These are phyloP conservation scores for Dasysyrphus albostriatus DNA, from an alignment of 2,888 invertebrate species.

Conservation along the genomic window DNA sequence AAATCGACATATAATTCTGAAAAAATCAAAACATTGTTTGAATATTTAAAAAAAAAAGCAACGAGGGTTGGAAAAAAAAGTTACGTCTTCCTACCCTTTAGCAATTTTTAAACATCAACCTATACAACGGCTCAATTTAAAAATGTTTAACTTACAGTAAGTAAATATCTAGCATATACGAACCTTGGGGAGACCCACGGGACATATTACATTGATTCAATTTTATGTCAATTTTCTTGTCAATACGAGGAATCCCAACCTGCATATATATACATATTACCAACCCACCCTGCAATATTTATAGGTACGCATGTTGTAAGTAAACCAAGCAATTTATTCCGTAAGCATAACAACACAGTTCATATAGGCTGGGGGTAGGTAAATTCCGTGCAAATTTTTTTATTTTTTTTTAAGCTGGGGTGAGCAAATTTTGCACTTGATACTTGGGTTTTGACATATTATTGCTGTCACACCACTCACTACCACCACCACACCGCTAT, in stretches of 20 bases:
- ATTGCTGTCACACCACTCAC: constrained; percentile 15
- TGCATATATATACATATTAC: constrained; percentile 2
- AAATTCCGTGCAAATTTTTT: constrained; percentile 64
- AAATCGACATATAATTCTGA: constrained; percentile 31
- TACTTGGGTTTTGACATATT: constrained; percentile 52
- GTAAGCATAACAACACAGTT: constrained; percentile 68
- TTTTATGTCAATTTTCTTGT: constrained; percentile 84
- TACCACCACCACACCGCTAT: constrained; percentile 10
- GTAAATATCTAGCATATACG: neutral
- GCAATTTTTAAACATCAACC: constrained; percentile 17
- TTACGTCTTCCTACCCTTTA: constrained; percentile 6
- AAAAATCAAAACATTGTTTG: constrained; percentile 48
- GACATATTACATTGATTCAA: constrained; percentile 84
- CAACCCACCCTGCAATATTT: constrained; percentile 2
- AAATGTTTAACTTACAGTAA: constrained; percentile 70
- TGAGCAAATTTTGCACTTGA: constrained; percentile 66
- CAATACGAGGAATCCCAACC: constrained; percentile 81
- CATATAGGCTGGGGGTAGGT: neutral
- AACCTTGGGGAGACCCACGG: constrained; percentile 79
- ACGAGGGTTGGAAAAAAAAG: constrained; percentile 14
- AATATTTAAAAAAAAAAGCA: constrained; percentile 27
- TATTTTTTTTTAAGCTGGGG: constrained; percentile 28
- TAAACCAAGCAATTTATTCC: constrained; percentile 61
- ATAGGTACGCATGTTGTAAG: constrained; percentile 49
- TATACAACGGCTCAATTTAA: constrained; percentile 66